Base-by-base conservation (phyloP, 2,113 vertebrate genomes). In the Oreocharis arfaki region DNA sequence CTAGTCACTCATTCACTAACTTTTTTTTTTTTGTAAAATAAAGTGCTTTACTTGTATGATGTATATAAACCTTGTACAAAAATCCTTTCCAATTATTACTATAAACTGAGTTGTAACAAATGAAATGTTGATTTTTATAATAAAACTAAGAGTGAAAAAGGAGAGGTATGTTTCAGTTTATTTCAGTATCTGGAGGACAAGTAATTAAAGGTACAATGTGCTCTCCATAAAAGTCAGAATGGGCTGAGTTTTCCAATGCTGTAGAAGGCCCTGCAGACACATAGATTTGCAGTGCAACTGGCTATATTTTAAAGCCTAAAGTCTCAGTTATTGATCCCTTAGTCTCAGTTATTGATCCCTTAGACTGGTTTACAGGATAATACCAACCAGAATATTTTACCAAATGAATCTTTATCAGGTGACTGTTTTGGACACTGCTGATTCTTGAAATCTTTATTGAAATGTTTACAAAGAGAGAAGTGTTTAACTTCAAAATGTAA, bases 101-200 rank as follows among this genome's bases (percentile, higher is more conserved):
- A 97, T 98, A 98, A 99, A 98, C 98, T 32, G 95, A 99, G 98
- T 98, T 99, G 98, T 99, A 99, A 99, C 98, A 98, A 99, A 99
- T 98, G 91, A 98, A 98, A 99, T 98, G 98, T 98, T 99, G 98
- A 98, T 98, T 98, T 98, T 98, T 98, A 98, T 98, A 99, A 99
- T 99, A 99, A 99, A 99, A 99, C 96, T 68, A 91, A 94, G 83
- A 97, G 96, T 98, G 97, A 97, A 98, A 99, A 98, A 98, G 77
- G 42, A 79, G 67, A 49, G 14, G 11, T 87, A 3, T 22, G 81
- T 33, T 60, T 68, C 9, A 14, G 69, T 84, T 91, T 91, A 37
- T 71, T 89, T 60, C 69, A 68, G 33, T 65, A 49, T 68, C 44
- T 84, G 57, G 21, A 84, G 61, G n/a, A 81, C 42, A 68, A 28